phyloP scores from a whole-genome alignment of 2,888 invertebrate genomes.

The Subacronicta megacephala region DNA sequence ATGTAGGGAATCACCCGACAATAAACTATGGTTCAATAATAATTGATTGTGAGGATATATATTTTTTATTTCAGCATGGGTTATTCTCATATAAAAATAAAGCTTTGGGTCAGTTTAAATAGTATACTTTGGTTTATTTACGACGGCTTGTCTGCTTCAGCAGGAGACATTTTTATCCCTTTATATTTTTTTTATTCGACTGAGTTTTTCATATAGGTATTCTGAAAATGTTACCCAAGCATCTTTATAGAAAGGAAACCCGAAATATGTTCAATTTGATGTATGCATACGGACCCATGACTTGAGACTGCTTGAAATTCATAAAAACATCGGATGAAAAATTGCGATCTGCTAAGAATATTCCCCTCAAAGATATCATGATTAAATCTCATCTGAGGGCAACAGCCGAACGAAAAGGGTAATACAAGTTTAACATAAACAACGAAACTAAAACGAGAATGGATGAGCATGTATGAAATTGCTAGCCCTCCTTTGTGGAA shows the following conservation, averaged over 20 bases:
- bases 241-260: neutral
- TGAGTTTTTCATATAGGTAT: neutral
- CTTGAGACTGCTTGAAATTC: slow-evolving; percentile 67
- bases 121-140: neutral
- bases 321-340: slow-evolving; percentile 69
- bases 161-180: neutral
- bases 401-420: slow-evolving; percentile 71
- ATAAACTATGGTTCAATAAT: too few relatives aligned
- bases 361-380: slow-evolving; percentile 64
- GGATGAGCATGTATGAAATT: slow-evolving; percentile 74
- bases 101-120: neutral
- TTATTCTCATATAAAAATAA: neutral
- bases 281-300: slow-evolving; percentile 35
- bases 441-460: slow-evolving; percentile 73
- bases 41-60: too few relatives aligned
- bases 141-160: neutral
- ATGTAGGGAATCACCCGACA: neutral
- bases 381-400: slow-evolving; percentile 64
- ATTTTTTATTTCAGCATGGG: too few relatives aligned
- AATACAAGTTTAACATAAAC: slow-evolving; percentile 73
- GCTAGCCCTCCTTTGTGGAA: slow-evolving; percentile 70
- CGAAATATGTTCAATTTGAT: slow-evolving; percentile 48
- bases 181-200: neutral
- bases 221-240: neutral
- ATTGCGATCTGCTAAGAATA: slow-evolving; percentile 63